phyloP scores from a whole-genome alignment of 1,140 invertebrate genomes.

The Drosophila navojoa region DNA sequence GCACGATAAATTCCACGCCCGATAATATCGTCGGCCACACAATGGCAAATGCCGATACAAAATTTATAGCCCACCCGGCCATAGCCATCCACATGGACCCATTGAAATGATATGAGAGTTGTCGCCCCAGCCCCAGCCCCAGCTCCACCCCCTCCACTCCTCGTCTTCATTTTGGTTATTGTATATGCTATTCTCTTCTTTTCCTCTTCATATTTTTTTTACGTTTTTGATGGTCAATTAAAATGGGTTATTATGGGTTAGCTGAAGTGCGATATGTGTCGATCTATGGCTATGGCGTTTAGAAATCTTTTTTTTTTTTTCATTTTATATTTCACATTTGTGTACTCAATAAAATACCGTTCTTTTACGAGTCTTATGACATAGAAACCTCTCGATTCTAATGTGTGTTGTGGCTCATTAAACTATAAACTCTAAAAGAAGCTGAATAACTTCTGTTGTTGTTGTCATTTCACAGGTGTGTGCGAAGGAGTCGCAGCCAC shows the following conservation, averaged over 20 bases:
- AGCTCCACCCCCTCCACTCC: slow-evolving; percentile 1
- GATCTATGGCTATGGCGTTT: slow-evolving; percentile 57
- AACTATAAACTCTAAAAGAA: slow-evolving; percentile 59
- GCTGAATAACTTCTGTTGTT: slow-evolving; percentile 53
- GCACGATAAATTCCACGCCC: slow-evolving; percentile 75
- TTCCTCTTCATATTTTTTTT: slow-evolving; percentile 23
- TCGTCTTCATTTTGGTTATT: slow-evolving; percentile 49
- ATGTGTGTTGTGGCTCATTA: slow-evolving; percentile 51
- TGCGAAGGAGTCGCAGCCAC: slow-evolving; percentile 61
- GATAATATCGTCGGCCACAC: slow-evolving; percentile 77
- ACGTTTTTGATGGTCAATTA: slow-evolving; percentile 73
- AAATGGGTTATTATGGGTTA: slow-evolving; percentile 68
- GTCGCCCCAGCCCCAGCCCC: slow-evolving; percentile 3
- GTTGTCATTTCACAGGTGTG: slow-evolving; percentile 71
- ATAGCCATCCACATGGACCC: slow-evolving; percentile 63
- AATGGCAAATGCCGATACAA: slow-evolving; percentile 77
- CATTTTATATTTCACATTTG: slow-evolving; percentile 6
- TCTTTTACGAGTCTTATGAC: slow-evolving; percentile 49
- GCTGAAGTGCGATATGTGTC: slow-evolving; percentile 60
- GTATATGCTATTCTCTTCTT: slow-evolving; percentile 23
- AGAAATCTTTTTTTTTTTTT: slow-evolving; percentile 43
- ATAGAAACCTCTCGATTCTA: slow-evolving; percentile 45
- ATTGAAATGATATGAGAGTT: slow-evolving; percentile 67
- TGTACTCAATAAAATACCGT: slow-evolving; percentile 56
- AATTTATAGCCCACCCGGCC: slow-evolving; percentile 71